Evolutionary conservation across 1,140 invertebrate species (phyloP).

Genomic region (Lerema accius): DNA sequence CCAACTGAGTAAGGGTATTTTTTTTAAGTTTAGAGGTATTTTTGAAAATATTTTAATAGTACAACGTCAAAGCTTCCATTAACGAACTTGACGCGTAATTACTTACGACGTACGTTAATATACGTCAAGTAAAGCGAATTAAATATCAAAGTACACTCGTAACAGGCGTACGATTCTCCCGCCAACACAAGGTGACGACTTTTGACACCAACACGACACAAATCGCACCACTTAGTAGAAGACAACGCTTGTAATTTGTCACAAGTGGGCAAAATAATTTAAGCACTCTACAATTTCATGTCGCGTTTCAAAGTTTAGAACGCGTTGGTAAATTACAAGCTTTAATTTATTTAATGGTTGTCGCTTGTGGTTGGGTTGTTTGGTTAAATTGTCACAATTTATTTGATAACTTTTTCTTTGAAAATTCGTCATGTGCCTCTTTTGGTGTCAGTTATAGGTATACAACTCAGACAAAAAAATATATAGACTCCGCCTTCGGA

Average conservation of each 20-base stretch:
- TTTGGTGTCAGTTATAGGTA: too few relatives aligned
- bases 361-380: too few relatives aligned
- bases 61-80: too few relatives aligned
- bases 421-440: neutral
- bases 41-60: too few relatives aligned
- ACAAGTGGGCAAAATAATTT: conserved; percentile 21
- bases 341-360: neutral
- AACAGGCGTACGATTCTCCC: neutral
- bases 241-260: conserved; percentile 18
- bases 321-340: neutral
- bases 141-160: neutral
- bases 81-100: too few relatives aligned
- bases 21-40: too few relatives aligned
- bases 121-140: neutral
- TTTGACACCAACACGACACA: conserved; percentile 8
- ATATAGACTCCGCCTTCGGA: too few relatives aligned
- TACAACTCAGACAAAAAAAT: too few relatives aligned
- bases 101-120: too few relatives aligned
- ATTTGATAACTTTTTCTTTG: too few relatives aligned
- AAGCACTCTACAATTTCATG: conserved; percentile 19
- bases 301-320: conserved; percentile 15
- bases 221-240: conserved; percentile 10
- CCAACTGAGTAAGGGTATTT: too few relatives aligned
- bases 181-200: neutral
- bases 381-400: neutral